Evolutionary conservation across 2,888 invertebrate species (phyloP), one percentile per base, ranked within the genome.

Genomic region (Fissipunctia ypsillon): DNA sequence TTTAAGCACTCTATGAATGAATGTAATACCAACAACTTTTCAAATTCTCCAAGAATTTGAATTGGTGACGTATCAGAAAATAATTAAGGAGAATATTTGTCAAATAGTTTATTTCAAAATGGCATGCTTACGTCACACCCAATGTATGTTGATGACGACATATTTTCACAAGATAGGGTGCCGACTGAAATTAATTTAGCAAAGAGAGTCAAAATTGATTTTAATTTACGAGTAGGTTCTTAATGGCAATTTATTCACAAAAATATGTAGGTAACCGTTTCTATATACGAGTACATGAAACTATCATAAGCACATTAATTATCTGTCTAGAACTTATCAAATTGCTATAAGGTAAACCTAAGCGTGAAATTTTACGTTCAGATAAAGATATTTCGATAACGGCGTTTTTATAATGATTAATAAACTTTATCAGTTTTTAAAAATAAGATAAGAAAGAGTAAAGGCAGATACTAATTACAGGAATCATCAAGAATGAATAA

Each of bases 371-470:
- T 14, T 28, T 10, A 19, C 19, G 10, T 31, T 16, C n/a, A 54
- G 50, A 69, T 78, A 65, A 76, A 41, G 16, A 9, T n/a, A 43
- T 69, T 69, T 61, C 45, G 78, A 76, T 79, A 78, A 57, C 54
- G 25, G 2, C 76, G 45, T 38, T 76, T 66, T 68, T 43, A 43
- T 43, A 64, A 65, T 50, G 50, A 64, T 56, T 61, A 76, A 25
- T 56, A 50, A 38, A 56, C 22, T 25, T 59, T 78, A 78, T 78
- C 81, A 61, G 43, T 50, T 38, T 25, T 9, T 41, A 35, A 54
- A 35, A 52, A 61, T 54, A n/a, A 56, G 82, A 76, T 78, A 70
- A 25, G 31, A 54, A 41, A 75, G 1, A 16, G 7, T 25, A 3
- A 35, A 59, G 14, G 28, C 35, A 48, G 12, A 52, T 54, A 68